Evolutionary conservation across 2,888 invertebrate genomes (phyloP), one percentile per base, ranked within the genome.

Genomic region (Epistrophella euchroma): DNA sequence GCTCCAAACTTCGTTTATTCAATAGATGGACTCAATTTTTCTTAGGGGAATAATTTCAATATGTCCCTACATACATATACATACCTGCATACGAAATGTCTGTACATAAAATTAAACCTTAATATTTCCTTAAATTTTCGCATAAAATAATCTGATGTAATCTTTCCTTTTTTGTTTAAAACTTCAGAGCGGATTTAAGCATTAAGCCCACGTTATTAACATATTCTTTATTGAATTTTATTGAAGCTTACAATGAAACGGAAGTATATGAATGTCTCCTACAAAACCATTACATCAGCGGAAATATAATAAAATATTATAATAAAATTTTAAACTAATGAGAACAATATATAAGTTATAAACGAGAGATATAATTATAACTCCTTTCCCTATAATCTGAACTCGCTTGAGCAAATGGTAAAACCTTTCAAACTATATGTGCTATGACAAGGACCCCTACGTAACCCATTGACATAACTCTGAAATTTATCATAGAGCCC

Each of bases 401-500:
- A 40, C 40, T 15, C 40, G 0, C 43, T 7, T 43, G 43, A 43
- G n/a, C n/a, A 43, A 43, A 43, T 43, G n/a, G 6, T 43, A n/a
- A 43, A n/a, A 43, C 13, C 13, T 47, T 19, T 2, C 13, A 22
- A 13, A 43, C 43, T 45, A 2, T 45, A 2, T 45, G 15, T 56
- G 32, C 11, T 45, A 45, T 40, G 74, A n/a, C 17, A 74, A 71
- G 73, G 78, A 83, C 45, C 71, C 45, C 2, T n/a, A 58, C 2
- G 11, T 25, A 47, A n/a, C 17, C 35, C 32, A 35, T 56, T 56
- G 66, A 58, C 56, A 79, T 68, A 64, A 25, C 45, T 56, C 60
- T 62, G 40, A 74, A 77, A 73, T 77, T 77, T 64, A 81, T 86
- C 85, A 77, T 43, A 73, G 35, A 22, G 73, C 58, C 40, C 71